These are phyloP conservation scores for Tachyglossus aculeatus DNA, from an alignment of 2,797 vertebrate genomes.

Conservation along the genomic window DNA sequence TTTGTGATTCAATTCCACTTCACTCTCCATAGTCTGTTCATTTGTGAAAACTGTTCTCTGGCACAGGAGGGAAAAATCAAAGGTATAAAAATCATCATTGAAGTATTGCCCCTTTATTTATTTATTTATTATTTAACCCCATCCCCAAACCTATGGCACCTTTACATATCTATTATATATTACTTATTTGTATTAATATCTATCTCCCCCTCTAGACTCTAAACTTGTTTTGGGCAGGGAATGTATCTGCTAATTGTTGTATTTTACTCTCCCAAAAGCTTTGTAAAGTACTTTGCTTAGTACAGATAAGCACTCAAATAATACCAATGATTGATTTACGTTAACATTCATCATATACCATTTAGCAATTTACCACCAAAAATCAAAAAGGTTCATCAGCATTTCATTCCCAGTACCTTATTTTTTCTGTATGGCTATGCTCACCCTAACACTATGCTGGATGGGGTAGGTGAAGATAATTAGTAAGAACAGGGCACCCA, in stretches of 20 bases:
- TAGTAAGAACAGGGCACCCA: too few relatives aligned
- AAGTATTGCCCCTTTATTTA: not conserved
- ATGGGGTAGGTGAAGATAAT: too few relatives aligned
- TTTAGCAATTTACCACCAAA: conserved; percentile 60
- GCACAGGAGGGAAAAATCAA: conserved; percentile 54
- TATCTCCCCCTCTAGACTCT: too few relatives aligned
- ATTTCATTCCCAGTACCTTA: conserved; percentile 59
- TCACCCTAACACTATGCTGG: too few relatives aligned
- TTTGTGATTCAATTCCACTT: conserved; percentile 12
- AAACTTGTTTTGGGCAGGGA: too few relatives aligned
- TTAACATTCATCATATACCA: conserved; percentile 47
- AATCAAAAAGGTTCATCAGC: conserved; percentile 65
- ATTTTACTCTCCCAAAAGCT: too few relatives aligned
- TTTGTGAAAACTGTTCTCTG: conserved; percentile 44
- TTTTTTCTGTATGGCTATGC: conserved; percentile 55
- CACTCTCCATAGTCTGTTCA: conserved; percentile 12
- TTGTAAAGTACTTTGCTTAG: too few relatives aligned
- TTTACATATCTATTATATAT: too few relatives aligned
- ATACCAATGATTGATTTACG: conserved; percentile 63
- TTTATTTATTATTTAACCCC: too few relatives aligned
- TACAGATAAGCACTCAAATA: conserved; percentile 56
- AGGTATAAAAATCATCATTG: conserved; percentile 32
- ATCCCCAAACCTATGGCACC: too few relatives aligned
- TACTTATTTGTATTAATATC: too few relatives aligned
- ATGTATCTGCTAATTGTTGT: too few relatives aligned